A percentile compares a stretch with the other conserved stretches of the same genome.
These are phyloP conservation scores for Cyclina sinensis DNA, from an alignment of 1,140 invertebrate genomes.

Conservation along the genomic window DNA sequence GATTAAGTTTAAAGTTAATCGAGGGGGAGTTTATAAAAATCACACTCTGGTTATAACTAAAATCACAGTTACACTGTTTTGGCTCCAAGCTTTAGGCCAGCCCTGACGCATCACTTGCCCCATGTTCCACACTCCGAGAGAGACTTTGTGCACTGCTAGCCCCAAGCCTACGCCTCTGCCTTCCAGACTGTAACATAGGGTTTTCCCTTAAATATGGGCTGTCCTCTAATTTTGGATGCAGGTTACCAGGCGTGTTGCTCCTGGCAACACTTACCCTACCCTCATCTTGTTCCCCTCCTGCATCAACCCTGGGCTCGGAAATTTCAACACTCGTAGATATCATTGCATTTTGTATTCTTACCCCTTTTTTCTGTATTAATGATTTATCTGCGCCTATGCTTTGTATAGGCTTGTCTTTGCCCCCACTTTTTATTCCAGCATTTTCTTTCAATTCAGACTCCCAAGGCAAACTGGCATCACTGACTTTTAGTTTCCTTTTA, in stretches of 20 bases:
- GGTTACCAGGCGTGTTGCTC: background rate
- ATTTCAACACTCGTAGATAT: constrained; percentile 42
- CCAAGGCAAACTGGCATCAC: background rate
- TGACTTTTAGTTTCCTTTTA: background rate
- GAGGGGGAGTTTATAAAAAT: background rate
- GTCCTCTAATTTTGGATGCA: constrained; percentile 46
- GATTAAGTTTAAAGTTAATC: background rate
- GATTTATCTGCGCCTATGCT: background rate
- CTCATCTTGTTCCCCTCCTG: background rate
- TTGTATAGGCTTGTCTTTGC: background rate
- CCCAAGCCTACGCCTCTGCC: constrained; percentile 34
- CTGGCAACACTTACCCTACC: background rate
- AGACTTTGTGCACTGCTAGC: constrained; percentile 27
- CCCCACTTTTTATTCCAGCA: background rate
- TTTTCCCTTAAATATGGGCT: constrained; percentile 57
- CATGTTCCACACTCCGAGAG: background rate
- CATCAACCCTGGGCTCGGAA: background rate
- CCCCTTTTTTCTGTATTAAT: background rate
- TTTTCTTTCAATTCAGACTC: background rate
- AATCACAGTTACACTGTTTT: constrained; percentile 26
- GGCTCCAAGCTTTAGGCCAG: background rate
- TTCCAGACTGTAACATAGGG: constrained; percentile 49
- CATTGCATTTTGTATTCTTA: constrained; percentile 55
- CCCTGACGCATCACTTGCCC: background rate
- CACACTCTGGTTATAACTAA: constrained; percentile 43